phyloP scores from a whole-genome alignment of 2,797 vertebrate genomes.

The Pipistrellus pygmaeus region DNA sequence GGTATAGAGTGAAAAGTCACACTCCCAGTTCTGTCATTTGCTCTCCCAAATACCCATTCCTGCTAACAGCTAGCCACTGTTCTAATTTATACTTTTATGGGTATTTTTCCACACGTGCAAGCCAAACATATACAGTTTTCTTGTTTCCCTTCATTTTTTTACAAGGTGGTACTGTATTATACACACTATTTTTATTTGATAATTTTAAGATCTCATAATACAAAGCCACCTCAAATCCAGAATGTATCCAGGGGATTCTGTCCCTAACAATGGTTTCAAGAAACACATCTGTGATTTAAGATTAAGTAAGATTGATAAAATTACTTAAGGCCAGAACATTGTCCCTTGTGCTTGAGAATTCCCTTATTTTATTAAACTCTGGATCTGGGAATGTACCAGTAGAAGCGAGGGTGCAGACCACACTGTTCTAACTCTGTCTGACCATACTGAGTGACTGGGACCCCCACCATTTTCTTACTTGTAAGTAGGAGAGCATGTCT shows the following conservation, averaged over 20 bases:
- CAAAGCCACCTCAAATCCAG: background rate
- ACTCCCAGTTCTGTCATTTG: background rate
- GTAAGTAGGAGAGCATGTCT: background rate
- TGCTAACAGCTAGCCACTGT: background rate
- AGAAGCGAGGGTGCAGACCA: background rate
- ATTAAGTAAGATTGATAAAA: slow-evolving; percentile 10
- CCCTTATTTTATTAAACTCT: background rate
- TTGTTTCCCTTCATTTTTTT: background rate
- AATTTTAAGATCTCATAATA: background rate
- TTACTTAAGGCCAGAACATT: background rate
- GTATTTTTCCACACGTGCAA: background rate
- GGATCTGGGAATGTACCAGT: background rate
- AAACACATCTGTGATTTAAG: background rate
- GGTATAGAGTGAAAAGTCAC: background rate
- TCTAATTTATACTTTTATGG: background rate
- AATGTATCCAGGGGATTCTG: background rate
- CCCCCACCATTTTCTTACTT: background rate
- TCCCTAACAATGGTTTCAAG: background rate
- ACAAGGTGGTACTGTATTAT: background rate
- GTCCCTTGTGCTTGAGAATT: background rate
- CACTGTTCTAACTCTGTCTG: background rate
- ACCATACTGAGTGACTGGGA: background rate
- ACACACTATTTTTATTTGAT: background rate
- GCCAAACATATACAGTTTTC: background rate
- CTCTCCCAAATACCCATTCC: background rate